phyloP scores from a whole-genome alignment of 2,888 invertebrate genomes.

The Zaprionus bogoriensis region DNA sequence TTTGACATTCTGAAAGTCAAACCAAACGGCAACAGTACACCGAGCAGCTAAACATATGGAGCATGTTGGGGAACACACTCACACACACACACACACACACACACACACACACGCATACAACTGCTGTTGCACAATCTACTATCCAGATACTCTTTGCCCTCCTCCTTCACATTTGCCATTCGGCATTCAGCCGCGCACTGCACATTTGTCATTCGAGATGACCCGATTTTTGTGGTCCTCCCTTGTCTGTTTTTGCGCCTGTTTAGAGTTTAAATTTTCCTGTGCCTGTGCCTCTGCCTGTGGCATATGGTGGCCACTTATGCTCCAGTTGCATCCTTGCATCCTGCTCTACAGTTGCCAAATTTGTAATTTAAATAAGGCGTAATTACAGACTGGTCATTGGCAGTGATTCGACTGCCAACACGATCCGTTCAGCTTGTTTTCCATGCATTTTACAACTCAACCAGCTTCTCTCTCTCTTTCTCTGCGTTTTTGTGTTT shows the following conservation, averaged over 20 bases:
- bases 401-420: slow-evolving; percentile 67
- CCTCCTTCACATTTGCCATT: slow-evolving; percentile 12
- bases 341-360: slow-evolving; percentile 21
- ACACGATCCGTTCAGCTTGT: slow-evolving; percentile 47
- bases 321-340: slow-evolving; percentile 17
- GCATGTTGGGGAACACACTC: neutral
- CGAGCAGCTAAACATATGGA: slow-evolving; percentile 61
- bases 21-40: slow-evolving; percentile 53
- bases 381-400: slow-evolving; percentile 67
- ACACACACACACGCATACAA: neutral
- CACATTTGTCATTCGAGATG: slow-evolving; percentile 74
- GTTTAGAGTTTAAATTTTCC: slow-evolving; percentile 67
- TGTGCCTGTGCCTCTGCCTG: slow-evolving; percentile 12
- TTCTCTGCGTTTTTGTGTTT: neutral
- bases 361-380: slow-evolving; percentile 75
- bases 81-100: neutral
- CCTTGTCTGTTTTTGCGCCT: slow-evolving; percentile 59
- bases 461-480: neutral
- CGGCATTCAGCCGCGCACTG: slow-evolving; percentile 27
- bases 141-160: neutral
- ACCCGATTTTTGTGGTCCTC: slow-evolving; percentile 71
- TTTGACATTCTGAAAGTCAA: slow-evolving; percentile 80
- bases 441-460: slow-evolving; percentile 30
- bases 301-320: slow-evolving; percentile 36
- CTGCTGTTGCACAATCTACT: slow-evolving; percentile 11